Evolutionary conservation across 1,140 invertebrate genomes (phyloP).

Genomic region (Tetramorium simillimum): DNA sequence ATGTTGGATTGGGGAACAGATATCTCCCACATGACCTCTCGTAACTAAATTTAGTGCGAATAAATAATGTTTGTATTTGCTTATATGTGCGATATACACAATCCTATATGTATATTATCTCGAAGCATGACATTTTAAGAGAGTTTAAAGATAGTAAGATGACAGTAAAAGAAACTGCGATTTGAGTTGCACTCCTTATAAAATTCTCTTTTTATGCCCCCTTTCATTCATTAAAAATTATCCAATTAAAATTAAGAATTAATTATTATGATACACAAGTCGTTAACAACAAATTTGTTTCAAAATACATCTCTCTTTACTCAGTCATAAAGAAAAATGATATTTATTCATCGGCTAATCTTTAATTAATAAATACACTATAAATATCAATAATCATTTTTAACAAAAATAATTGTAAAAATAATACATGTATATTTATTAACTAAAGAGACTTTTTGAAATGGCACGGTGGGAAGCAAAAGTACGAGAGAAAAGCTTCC

Average conservation of each 20-base stretch:
- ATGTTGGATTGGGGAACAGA: constrained; percentile 67
- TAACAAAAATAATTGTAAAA: neutral
- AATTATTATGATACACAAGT: neutral
- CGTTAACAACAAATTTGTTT: neutral
- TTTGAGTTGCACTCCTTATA: neutral
- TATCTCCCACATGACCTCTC: constrained; percentile 78
- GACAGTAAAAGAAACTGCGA: neutral
- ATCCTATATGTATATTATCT: constrained; percentile 14
- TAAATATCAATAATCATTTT: neutral
- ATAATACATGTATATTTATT: neutral
- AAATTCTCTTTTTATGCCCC: neutral
- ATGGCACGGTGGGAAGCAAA: neutral
- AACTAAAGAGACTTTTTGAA: neutral
- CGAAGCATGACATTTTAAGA: constrained; percentile 32
- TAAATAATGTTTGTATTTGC: constrained; percentile 79
- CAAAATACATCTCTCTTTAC: neutral
- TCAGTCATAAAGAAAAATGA: neutral
- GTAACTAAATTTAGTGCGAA: constrained; percentile 82
- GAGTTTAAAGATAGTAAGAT: neutral
- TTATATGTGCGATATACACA: constrained; percentile 61
- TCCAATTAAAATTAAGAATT: constrained; percentile 3
- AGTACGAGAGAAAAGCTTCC: neutral
- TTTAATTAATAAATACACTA: neutral
- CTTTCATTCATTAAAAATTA: neutral
- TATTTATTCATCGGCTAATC: neutral